phyloP scores from a whole-genome alignment of 2,113 vertebrate genomes.

The Corythoichthys haematopterus region DNA sequence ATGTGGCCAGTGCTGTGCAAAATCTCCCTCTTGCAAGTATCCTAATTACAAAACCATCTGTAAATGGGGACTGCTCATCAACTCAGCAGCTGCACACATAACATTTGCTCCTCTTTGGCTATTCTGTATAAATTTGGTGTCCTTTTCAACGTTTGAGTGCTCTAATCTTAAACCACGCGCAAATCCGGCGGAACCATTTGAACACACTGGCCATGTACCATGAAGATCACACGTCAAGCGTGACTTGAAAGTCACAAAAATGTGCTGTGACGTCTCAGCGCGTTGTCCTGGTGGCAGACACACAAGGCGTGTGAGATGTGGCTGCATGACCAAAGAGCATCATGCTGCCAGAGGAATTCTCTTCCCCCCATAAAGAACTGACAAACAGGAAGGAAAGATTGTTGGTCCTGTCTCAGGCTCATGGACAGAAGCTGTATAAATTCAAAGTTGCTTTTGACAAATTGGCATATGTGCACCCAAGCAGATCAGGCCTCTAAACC shows the following conservation, averaged over 20 bases:
- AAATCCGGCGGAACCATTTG: neutral
- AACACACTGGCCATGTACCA: neutral
- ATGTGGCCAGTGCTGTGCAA: no score
- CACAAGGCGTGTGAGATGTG: slow-evolving; percentile 41
- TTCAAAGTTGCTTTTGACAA: slow-evolving; percentile 44
- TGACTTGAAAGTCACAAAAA: slow-evolving; percentile 35
- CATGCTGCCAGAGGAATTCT: slow-evolving; percentile 37
- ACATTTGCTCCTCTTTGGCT: neutral
- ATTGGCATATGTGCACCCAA: slow-evolving; percentile 22
- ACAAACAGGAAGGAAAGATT: slow-evolving; percentile 36
- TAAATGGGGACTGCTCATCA: neutral
- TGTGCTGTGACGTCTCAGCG: slow-evolving; percentile 35
- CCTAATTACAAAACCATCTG: neutral
- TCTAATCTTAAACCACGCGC: neutral
- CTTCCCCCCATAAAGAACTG: slow-evolving; percentile 45
- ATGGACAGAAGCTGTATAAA: slow-evolving; percentile 35
- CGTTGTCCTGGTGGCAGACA: slow-evolving; percentile 29
- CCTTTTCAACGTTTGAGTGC: neutral
- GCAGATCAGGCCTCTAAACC: slow-evolving; percentile 12
- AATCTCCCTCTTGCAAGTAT: neutral
- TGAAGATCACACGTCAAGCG: slow-evolving; percentile 40
- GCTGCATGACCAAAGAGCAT: slow-evolving; percentile 45
- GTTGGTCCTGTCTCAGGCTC: slow-evolving; percentile 19
- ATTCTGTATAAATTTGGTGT: neutral
- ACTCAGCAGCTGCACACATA: neutral